These are phyloP conservation scores for Hypsibius dujardini DNA, from an alignment of 1,140 invertebrate species.

Conservation along the genomic window DNA sequence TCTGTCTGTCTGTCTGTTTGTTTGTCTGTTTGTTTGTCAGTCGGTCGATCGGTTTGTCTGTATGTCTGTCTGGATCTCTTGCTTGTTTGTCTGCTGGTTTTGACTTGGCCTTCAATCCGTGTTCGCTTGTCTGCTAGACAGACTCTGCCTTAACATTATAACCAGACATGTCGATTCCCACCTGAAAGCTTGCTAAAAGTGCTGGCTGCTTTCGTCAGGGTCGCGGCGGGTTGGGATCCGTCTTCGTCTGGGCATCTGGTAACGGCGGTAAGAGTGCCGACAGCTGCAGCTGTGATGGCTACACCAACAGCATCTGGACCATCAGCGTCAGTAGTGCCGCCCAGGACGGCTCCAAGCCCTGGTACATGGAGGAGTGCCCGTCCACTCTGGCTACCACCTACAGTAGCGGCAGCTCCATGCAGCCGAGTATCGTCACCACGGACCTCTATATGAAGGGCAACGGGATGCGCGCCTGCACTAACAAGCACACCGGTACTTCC, in stretches of 20 bases:
- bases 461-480: constrained; percentile 44
- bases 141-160: no score
- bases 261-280: constrained; percentile 90
- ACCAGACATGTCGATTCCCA: no score
- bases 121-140: no score
- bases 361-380: constrained; percentile 94
- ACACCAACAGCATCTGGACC: constrained; percentile 96
- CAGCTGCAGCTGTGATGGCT: constrained; percentile 96
- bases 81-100: no score
- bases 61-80: no score
- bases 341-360: constrained; percentile 82
- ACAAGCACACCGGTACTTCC: constrained; percentile 59
- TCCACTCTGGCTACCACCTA: constrained; percentile 89
- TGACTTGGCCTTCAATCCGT: no score
- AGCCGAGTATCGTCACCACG: constrained; percentile 31
- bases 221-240: constrained; percentile 83
- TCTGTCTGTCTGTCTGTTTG: no score
- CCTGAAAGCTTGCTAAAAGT: no score
- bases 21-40: no score
- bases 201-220: constrained; percentile 41
- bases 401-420: constrained; percentile 53
- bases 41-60: no score
- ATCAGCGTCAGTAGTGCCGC: constrained; percentile 90
- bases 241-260: constrained; percentile 97
- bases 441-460: constrained; percentile 22